A percentile compares a stretch with the other conserved stretches of the same genome.
phyloP scores from a whole-genome alignment of 2,797 vertebrate species.

The Gymnothorax javanicus region DNA sequence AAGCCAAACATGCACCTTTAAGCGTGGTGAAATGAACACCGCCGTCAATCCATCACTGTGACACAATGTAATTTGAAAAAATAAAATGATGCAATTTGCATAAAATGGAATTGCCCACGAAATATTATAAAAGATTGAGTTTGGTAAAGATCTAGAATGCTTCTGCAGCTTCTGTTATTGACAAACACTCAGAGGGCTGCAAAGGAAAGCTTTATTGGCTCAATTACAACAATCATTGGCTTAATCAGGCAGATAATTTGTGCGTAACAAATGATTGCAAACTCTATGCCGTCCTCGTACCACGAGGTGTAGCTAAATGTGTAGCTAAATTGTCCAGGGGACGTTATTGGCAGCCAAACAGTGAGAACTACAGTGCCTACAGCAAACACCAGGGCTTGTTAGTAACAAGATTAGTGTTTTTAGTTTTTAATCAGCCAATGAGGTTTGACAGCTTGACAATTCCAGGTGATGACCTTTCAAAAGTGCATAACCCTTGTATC shows the following conservation, averaged over 20 bases:
- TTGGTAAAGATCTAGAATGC: neutral
- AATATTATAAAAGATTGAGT: neutral
- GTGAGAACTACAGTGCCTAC: neutral
- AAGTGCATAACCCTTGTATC: neutral
- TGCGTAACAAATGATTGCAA: neutral
- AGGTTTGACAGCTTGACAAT: neutral
- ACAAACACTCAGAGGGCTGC: neutral
- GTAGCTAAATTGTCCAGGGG: neutral
- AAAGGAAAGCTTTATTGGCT: neutral
- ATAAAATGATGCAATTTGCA: neutral
- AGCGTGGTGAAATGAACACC: neutral
- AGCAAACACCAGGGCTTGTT: neutral
- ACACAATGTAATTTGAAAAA: neutral
- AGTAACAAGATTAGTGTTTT: neutral
- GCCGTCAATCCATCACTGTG: too few species aligned
- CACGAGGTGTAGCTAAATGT: neutral
- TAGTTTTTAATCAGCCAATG: slow-evolving; percentile 4
- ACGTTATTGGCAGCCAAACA: neutral
- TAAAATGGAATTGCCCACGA: neutral
- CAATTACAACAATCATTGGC: slow-evolving; percentile 11
- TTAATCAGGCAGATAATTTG: slow-evolving; percentile 5
- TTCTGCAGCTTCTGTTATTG: neutral
- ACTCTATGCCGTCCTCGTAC: neutral
- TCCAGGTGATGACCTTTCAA: neutral
- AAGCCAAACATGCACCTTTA: neutral